A percentile compares a stretch with the other conserved stretches of the same genome.
phyloP scores from a whole-genome alignment of 2,888 invertebrate genomes.

The Acanthosepion esculentum region DNA sequence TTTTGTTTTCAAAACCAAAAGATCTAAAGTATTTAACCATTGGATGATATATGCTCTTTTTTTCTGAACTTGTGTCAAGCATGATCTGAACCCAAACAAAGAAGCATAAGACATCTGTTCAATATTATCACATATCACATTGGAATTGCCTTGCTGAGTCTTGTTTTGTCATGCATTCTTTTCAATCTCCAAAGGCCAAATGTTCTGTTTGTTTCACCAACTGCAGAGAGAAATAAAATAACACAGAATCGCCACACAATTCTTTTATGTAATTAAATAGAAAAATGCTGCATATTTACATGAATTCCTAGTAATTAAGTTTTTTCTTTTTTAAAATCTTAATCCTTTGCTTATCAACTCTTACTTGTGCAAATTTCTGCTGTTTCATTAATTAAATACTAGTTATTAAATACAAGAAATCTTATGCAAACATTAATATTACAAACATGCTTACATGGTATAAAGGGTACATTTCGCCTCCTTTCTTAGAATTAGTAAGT shows the following conservation, averaged over 20 bases:
- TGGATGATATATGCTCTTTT: not conserved
- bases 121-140: constrained; percentile 22
- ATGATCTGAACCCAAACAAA: constrained; percentile 36
- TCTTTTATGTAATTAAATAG: not conserved
- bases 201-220: constrained; percentile 41
- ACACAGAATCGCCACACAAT: not conserved
- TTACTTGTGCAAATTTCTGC: too few relatives aligned
- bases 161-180: not conserved
- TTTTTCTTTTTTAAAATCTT: too few relatives aligned
- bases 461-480: too few relatives aligned
- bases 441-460: too few relatives aligned
- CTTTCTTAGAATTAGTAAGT: too few relatives aligned
- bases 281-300: not conserved
- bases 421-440: too few relatives aligned
- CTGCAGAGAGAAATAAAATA: constrained; percentile 2
- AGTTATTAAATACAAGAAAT: too few relatives aligned
- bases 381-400: too few relatives aligned
- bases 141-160: constrained; percentile 33
- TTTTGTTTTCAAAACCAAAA: not conserved
- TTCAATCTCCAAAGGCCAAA: constrained; percentile 14
- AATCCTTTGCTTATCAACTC: fast-evolving
- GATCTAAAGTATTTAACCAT: not conserved
- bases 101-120: not conserved
- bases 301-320: too few relatives aligned
- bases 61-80: constrained; percentile 39